These are phyloP conservation scores for Drosophila neocordata DNA, from an alignment of 1,140 invertebrate genomes.

Conservation along the genomic window DNA sequence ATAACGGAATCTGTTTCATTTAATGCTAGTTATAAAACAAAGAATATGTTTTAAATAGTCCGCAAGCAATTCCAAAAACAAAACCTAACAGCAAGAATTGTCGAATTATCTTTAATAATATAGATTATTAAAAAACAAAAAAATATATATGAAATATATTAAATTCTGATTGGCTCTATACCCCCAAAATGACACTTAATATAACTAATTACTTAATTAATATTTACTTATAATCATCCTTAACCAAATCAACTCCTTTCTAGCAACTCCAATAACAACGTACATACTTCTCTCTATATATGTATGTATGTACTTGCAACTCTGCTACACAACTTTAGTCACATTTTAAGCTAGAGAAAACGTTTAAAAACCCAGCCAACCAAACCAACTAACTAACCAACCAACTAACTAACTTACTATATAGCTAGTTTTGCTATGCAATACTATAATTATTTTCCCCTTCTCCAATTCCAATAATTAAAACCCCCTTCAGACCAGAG, in stretches of 20 bases:
- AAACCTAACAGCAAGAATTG: slow-evolving; percentile 20
- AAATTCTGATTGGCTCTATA: no score
- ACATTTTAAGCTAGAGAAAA: slow-evolving; percentile 26
- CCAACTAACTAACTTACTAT: slow-evolving; percentile 32
- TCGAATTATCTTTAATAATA: background rate
- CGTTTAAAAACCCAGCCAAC: slow-evolving; percentile 21
- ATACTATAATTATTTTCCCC: background rate
- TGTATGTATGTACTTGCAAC: slow-evolving; percentile 45
- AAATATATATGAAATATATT: no score
- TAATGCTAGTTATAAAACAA: slow-evolving; percentile 33
- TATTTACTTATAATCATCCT: background rate
- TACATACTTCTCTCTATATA: slow-evolving; percentile 40
- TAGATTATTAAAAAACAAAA: no score
- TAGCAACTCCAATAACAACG: slow-evolving; percentile 2
- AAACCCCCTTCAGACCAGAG: background rate
- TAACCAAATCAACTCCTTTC: background rate
- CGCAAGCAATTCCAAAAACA: slow-evolving; percentile 42
- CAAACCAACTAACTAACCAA: slow-evolving; percentile 30
- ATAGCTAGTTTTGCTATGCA: slow-evolving; percentile 18
- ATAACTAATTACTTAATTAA: background rate
- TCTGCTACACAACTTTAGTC: slow-evolving; percentile 20
- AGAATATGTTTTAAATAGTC: slow-evolving; percentile 32
- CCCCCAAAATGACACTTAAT: background rate
- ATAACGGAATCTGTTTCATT: slow-evolving; percentile 26
- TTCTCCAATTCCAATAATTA: background rate